A percentile compares a stretch with the other conserved stretches of the same genome.
Evolutionary conservation across 35 echinoderm and acorn worm genomes (phyloP).

Genomic region (Nesometra sesokonis): DNA sequence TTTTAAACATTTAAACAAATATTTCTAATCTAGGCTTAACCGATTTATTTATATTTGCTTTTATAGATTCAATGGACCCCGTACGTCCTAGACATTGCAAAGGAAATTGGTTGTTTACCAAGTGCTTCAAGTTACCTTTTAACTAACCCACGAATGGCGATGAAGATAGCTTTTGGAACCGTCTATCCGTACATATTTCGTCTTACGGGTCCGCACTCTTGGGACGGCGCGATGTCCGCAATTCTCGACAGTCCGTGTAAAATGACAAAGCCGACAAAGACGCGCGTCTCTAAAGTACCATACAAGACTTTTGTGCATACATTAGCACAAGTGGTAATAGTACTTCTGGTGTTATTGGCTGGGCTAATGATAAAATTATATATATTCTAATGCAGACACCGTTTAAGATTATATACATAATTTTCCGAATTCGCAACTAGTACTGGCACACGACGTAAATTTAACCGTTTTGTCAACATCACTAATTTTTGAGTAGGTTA

Average conservation of each 20-base stretch:
- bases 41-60: neutral
- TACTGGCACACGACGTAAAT: too few species aligned
- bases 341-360: neutral
- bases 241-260: conserved; percentile 10
- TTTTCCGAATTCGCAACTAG: too few species aligned
- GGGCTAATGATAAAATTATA: neutral
- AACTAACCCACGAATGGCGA: conserved; percentile 40
- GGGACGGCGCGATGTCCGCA: conserved; percentile 48
- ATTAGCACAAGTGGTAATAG: neutral
- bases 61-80: conserved; percentile 38
- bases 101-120: conserved; percentile 41
- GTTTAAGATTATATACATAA: too few species aligned
- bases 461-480: too few species aligned
- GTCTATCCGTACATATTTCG: conserved; percentile 56
- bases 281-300: neutral
- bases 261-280: neutral
- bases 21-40: too few species aligned
- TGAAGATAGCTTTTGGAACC: conserved; percentile 48
- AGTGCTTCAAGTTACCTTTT: conserved; percentile 10
- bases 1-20: too few species aligned
- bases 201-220: conserved; percentile 59
- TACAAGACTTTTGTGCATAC: neutral
- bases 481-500: too few species aligned
- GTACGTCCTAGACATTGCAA: conserved; percentile 28
- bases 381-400: neutral